Evolutionary conservation across 2,888 invertebrate genomes (phyloP).

Genomic region (Arctia plantaginis): DNA sequence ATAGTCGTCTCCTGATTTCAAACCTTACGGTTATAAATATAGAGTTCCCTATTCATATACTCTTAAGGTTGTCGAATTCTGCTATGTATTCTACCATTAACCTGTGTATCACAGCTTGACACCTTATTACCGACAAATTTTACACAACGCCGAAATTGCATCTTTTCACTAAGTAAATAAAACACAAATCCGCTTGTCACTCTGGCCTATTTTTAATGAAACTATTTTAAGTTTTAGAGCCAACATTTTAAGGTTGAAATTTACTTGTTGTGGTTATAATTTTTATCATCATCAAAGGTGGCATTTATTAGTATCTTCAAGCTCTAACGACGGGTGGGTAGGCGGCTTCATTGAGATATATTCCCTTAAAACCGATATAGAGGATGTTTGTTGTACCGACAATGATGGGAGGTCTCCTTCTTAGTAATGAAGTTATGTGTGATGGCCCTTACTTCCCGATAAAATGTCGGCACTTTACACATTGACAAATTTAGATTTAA

Average conservation of each 20-base stretch:
- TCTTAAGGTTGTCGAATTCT: slow-evolving; percentile 52
- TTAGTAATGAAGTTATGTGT: slow-evolving; percentile 63
- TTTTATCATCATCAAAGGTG: slow-evolving; percentile 37
- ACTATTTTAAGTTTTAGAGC: neutral
- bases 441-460: slow-evolving; percentile 21
- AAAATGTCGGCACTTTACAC: slow-evolving; percentile 22
- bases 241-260: slow-evolving; percentile 18
- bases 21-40: slow-evolving; percentile 34
- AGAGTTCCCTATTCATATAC: slow-evolving; percentile 36
- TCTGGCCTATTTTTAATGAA: neutral
- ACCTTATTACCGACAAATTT: slow-evolving; percentile 60
- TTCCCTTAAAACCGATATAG: slow-evolving; percentile 69
- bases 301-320: slow-evolving; percentile 58
- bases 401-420: slow-evolving; percentile 72
- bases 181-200: slow-evolving; percentile 14
- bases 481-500: slow-evolving; percentile 30
- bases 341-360: slow-evolving; percentile 74
- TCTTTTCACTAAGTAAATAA: neutral
- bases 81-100: slow-evolving; percentile 72
- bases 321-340: slow-evolving; percentile 66
- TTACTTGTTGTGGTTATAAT: slow-evolving; percentile 6
- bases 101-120: slow-evolving; percentile 76
- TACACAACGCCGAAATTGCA: slow-evolving; percentile 25
- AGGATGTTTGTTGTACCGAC: slow-evolving; percentile 68
- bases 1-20: slow-evolving; percentile 25